phyloP scores from a whole-genome alignment of 2,113 vertebrate species.

The Scomber colias region DNA sequence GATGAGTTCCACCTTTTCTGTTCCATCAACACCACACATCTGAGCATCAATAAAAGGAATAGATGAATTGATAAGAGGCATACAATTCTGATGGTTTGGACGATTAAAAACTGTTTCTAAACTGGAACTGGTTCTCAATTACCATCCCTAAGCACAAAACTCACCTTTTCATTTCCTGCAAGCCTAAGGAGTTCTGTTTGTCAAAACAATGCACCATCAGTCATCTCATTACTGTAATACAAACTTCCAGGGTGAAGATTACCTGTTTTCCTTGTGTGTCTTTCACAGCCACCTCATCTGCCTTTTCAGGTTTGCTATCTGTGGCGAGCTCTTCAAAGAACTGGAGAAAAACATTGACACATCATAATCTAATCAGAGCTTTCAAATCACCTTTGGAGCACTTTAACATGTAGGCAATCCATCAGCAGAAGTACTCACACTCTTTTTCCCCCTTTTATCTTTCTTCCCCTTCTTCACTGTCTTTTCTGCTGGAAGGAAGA shows the following conservation, averaged over 20 bases:
- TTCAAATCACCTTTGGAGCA: neutral
- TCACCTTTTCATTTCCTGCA: neutral
- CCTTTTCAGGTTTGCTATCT: constrained; percentile 85
- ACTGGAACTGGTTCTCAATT: too few species aligned
- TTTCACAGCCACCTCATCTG: constrained; percentile 77
- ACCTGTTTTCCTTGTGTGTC: constrained; percentile 87
- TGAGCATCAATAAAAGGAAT: too few species aligned
- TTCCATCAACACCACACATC: too few species aligned
- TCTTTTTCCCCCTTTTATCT: constrained; percentile 92
- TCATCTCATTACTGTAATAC: neutral
- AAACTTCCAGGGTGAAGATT: neutral
- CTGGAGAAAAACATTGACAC: constrained; percentile 69
- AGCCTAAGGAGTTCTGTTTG: neutral
- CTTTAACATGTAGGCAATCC: neutral
- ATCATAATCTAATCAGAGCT: neutral
- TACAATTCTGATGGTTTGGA: too few species aligned
- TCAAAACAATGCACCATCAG: neutral
- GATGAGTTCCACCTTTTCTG: too few species aligned
- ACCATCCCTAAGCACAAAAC: too few species aligned
- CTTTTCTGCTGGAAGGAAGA: constrained; percentile 79
- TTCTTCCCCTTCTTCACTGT: constrained; percentile 91
- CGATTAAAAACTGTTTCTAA: too few species aligned
- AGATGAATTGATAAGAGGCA: too few species aligned
- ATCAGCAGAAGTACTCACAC: constrained; percentile 81
- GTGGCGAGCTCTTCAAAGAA: constrained; percentile 93